phyloP scores from a whole-genome alignment of 2,888 invertebrate genomes.

The Vesta saturnalis region DNA sequence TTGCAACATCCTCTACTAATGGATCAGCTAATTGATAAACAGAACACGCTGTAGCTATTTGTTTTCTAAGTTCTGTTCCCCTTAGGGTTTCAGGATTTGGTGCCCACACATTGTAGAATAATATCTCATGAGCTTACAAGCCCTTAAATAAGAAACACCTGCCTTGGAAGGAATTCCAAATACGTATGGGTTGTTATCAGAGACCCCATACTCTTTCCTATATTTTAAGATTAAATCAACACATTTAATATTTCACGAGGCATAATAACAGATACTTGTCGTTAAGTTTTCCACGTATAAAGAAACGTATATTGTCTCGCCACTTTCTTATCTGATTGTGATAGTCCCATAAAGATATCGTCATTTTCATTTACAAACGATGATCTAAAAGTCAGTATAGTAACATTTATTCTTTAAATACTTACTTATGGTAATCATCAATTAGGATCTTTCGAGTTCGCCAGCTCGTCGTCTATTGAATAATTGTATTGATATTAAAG shows the following conservation, averaged over 20 bases:
- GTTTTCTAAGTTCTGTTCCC: neutral
- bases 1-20: neutral
- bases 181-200: neutral
- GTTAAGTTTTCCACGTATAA: neutral
- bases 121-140: neutral
- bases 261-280: neutral
- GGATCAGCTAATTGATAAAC: neutral
- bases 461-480: neutral
- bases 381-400: too few relatives aligned
- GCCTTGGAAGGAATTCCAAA: neutral
- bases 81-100: neutral
- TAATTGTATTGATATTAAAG: neutral
- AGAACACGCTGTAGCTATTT: constrained; percentile 2
- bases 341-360: neutral
- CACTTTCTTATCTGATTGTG: neutral
- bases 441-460: neutral
- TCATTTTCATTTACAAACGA: neutral
- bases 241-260: neutral
- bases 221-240: neutral
- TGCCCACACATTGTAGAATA: neutral
- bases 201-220: neutral
- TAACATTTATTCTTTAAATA: neutral
- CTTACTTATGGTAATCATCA: neutral
- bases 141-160: neutral
- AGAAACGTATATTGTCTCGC: neutral